Evolutionary conservation across 2,113 vertebrate genomes (phyloP), one percentile per base, ranked within the genome.

Genomic region (Colinus virginianus): DNA sequence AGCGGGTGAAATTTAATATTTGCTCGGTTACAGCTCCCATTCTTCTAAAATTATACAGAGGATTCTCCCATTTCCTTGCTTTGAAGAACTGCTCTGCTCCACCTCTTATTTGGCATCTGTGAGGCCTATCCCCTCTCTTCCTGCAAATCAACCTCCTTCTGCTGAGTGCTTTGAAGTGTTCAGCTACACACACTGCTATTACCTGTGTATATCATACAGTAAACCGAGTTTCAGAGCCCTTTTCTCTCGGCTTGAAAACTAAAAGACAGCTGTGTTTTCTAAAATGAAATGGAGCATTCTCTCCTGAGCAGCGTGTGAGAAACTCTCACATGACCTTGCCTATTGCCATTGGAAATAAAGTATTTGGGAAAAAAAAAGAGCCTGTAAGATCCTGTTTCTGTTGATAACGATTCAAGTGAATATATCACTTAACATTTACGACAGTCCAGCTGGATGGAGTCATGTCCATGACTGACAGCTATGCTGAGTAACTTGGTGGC

Each of bases 391-490:
- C 45, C 78, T 64, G 79, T 49, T 91, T 58, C 62, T 0, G 0
- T 25, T 89, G 87, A 89, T 90, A 87, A 90, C 42, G 67, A 84
- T 77, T 74, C 87, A 77, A 86, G 78, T 63, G 59, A 90, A 88
- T 0, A 6, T 38, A 81, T 88, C 87, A 56, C 84, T 93, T 83
- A 61, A 85, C 88, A 58, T 83, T 91, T 92, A 81, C 89, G 93
- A 91, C 74, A 94, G 67, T 38, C 79, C 87, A 86, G 61, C 87
- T 82, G 90, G 75, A 80, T 64, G 79, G 77, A 95, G 59, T 53
- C 66, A 61, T 78, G 82, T 6, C 84, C 70, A 32, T 85, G 91
- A 97, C 10, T 92, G 95, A 96, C 81, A 67, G 77, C 84, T 83
- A 61, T 61, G 96, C 81, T 96, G 84, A 96, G 75, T 71, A 83